Evolutionary conservation across 2,113 vertebrate species (phyloP).

Genomic region (Andinoacara biseriatus): DNA sequence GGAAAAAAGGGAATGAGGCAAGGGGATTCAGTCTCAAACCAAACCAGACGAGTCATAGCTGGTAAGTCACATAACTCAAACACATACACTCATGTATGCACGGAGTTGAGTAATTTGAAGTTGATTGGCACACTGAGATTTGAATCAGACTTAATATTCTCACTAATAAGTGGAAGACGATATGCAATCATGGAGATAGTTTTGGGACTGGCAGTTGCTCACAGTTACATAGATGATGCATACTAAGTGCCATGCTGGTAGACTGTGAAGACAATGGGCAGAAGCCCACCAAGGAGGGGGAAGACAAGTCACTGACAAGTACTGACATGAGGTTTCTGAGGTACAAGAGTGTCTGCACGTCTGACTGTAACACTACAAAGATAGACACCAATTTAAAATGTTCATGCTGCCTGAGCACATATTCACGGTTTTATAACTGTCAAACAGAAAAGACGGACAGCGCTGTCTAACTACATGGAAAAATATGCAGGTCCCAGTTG

Average conservation of each 20-base stretch:
- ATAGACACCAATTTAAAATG: conserved; percentile 63
- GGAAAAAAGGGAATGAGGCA: conserved; percentile 28
- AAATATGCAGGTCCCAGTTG: neutral
- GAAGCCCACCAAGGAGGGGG: neutral
- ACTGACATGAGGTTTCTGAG: conserved; percentile 28
- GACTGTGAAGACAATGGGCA: conserved; percentile 36
- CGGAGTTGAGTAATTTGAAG: conserved; percentile 27
- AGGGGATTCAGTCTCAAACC: conserved; percentile 51
- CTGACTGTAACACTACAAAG: conserved; percentile 7
- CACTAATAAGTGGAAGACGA: conserved; percentile 56
- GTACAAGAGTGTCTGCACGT: conserved; percentile 3
- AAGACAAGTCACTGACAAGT: conserved; percentile 47
- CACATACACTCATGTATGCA: neutral
- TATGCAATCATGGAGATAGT: conserved; percentile 67
- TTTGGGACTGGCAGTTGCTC: conserved; percentile 61
- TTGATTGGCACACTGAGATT: conserved; percentile 45
- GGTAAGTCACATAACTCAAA: conserved; percentile 29
- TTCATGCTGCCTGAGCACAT: conserved; percentile 58
- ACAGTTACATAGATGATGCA: conserved; percentile 64
- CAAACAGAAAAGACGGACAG: conserved; percentile 32
- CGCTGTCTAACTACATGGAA: neutral
- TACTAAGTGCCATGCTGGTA: conserved; percentile 51
- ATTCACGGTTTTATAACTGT: conserved; percentile 35
- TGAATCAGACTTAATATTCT: conserved; percentile 50
- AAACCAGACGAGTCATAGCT: conserved; percentile 32